Percentiles rank a stretch among this genome's conserved stretches.
Conservation (phyloP, 1,140 invertebrate genomes). For the Panonychus citri region DNA sequence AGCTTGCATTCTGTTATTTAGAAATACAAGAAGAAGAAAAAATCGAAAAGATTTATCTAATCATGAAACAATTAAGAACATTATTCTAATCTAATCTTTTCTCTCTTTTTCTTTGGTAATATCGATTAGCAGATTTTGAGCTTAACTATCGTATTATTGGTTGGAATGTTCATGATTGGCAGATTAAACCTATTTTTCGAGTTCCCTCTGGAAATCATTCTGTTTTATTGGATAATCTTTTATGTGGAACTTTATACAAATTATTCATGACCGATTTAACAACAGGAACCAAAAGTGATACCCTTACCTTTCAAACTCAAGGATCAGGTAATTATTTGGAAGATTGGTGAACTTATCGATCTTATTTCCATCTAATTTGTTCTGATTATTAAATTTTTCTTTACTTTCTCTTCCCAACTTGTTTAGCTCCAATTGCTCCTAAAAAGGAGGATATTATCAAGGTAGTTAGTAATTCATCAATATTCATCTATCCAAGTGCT, state of each 20-base stretch:
- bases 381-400: neutral
- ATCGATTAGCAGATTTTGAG: neutral
- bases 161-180: neutral
- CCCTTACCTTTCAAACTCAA: constrained; percentile 13
- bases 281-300: constrained; percentile 11
- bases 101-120: neutral
- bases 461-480: constrained; percentile 39
- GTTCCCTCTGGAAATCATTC: neutral
- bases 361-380: neutral
- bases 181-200: constrained; percentile 1
- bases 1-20: neutral
- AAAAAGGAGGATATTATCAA: constrained; percentile 32
- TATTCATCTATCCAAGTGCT: constrained; percentile 39
- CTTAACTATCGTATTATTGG: constrained; percentile 1
- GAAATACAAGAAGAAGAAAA: neutral
- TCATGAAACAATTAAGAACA: neutral
- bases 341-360: neutral
- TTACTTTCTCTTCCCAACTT: neutral
- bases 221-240: constrained; percentile 19
- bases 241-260: constrained; percentile 32
- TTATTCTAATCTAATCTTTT: neutral
- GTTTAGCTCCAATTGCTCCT: constrained; percentile 36
- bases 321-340: constrained; percentile 7
- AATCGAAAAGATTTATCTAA: neutral
- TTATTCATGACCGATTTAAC: constrained; percentile 3